A percentile compares a stretch with the other conserved stretches of the same genome.
phyloP scores from a whole-genome alignment of 2,113 vertebrate genomes.

The Indicator maculatus region DNA sequence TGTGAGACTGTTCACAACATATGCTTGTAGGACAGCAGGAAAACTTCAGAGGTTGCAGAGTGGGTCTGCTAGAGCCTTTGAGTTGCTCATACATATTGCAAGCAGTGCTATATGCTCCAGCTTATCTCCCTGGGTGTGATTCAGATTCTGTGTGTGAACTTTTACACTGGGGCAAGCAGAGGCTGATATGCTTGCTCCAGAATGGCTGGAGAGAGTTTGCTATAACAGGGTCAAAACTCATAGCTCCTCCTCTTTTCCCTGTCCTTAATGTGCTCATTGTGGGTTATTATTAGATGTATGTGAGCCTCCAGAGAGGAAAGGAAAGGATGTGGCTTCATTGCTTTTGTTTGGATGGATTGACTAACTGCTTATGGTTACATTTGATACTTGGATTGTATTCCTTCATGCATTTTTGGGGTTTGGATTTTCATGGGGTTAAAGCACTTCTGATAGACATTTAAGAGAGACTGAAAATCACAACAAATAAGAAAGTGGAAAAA shows the following conservation, averaged over 20 bases:
- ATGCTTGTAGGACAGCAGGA: not conserved
- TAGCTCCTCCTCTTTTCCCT: not conserved
- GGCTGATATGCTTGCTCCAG: not conserved
- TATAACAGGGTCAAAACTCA: slow-evolving; percentile 1
- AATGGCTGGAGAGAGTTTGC: not conserved
- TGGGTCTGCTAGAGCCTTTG: not conserved
- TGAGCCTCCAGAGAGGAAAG: not conserved
- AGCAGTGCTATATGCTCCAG: fast-evolving
- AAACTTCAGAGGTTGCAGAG: not conserved
- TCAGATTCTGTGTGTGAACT: not conserved
- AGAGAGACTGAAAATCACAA: not conserved
- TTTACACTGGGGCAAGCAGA: not conserved
- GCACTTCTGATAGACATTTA: not conserved
- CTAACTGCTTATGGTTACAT: not conserved
- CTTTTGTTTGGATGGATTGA: not conserved
- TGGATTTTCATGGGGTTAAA: not conserved
- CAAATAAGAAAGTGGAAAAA: not conserved
- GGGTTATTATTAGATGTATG: not conserved
- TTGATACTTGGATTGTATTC: not conserved
- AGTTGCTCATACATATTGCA: fast-evolving
- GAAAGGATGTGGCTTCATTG: not conserved
- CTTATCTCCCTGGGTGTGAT: not conserved
- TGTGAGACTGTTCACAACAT: not conserved
- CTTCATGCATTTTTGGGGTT: not conserved
- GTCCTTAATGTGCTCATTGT: not conserved